A percentile compares a stretch with the other conserved stretches of the same genome.
phyloP scores from a whole-genome alignment of 2,113 vertebrate genomes.

The Rhea pennata region DNA sequence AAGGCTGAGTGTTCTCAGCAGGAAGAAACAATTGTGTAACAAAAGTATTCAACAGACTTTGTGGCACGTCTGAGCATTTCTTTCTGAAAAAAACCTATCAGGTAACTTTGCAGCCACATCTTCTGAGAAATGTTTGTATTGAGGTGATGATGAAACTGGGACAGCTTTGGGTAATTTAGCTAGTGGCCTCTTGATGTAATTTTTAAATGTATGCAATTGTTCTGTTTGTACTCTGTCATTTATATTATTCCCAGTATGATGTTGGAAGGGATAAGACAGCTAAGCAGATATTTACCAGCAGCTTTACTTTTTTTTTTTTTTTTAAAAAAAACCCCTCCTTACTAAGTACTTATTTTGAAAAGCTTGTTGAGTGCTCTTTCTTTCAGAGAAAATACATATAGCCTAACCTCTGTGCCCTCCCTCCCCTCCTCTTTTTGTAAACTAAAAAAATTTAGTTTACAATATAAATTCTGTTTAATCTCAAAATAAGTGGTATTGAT shows the following conservation, averaged over 20 bases:
- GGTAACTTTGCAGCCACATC: neutral
- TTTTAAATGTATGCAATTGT: neutral
- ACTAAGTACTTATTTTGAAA: neutral
- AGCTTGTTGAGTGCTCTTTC: neutral
- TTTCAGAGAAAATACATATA: neutral
- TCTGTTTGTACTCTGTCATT: neutral
- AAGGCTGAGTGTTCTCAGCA: neutral
- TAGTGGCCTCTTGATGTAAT: neutral
- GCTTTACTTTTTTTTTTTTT: neutral
- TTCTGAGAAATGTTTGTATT: neutral
- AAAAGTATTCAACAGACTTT: neutral
- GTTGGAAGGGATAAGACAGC: neutral
- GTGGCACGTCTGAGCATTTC: neutral
- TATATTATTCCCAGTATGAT: neutral
- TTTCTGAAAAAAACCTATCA: neutral
- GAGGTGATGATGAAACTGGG: neutral
- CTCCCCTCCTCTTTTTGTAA: neutral
- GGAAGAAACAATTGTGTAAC: neutral
- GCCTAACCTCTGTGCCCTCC: neutral
- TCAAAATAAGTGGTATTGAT: neutral
- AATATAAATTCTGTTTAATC: neutral
- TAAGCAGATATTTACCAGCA: neutral
- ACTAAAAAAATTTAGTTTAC: neutral
- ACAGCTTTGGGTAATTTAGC: neutral
- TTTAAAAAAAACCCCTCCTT: neutral